These are phyloP conservation scores for Gymnorhina tibicen DNA, from an alignment of 2,113 vertebrate species.

Conservation along the genomic window DNA sequence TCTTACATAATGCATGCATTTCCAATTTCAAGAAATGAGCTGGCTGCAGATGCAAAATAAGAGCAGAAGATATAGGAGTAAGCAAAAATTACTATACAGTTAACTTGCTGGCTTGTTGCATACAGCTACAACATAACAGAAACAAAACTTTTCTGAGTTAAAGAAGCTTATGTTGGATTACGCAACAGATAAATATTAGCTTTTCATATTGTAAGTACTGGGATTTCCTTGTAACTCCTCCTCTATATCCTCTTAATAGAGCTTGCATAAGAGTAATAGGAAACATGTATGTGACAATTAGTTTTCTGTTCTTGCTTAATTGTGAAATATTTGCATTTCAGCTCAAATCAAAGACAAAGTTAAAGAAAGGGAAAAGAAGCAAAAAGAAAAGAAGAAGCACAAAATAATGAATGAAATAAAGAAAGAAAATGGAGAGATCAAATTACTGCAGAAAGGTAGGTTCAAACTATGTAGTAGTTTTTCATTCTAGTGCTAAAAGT, in stretches of 20 bases:
- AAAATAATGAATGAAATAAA: conserved; percentile 90
- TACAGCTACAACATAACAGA: not conserved
- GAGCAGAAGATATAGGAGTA: not conserved
- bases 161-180: conserved; percentile 1
- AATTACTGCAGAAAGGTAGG: conserved; percentile 89
- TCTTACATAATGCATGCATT: not conserved
- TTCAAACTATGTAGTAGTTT: not conserved
- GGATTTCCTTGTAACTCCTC: conserved; percentile 13
- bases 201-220: conserved; percentile 8
- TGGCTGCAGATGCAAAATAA: not conserved
- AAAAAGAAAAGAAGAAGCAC: conserved; percentile 90
- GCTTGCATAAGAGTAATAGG: not conserved
- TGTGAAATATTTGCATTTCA: conserved; percentile 65
- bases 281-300: not conserved
- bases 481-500: not conserved
- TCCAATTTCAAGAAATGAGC: not conserved
- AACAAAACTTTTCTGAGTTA: not conserved
- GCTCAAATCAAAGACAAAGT: conserved; percentile 88
- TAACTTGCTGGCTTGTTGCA: not conserved
- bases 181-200: not conserved
- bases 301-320: not conserved
- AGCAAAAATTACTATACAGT: not conserved
- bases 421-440: conserved; percentile 94
- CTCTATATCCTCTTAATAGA: not conserved
- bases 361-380: conserved; percentile 83